A percentile compares a stretch with the other conserved stretches of the same genome.
phyloP scores from a whole-genome alignment of 2,113 vertebrate genomes.

The Oceanodroma tethys region DNA sequence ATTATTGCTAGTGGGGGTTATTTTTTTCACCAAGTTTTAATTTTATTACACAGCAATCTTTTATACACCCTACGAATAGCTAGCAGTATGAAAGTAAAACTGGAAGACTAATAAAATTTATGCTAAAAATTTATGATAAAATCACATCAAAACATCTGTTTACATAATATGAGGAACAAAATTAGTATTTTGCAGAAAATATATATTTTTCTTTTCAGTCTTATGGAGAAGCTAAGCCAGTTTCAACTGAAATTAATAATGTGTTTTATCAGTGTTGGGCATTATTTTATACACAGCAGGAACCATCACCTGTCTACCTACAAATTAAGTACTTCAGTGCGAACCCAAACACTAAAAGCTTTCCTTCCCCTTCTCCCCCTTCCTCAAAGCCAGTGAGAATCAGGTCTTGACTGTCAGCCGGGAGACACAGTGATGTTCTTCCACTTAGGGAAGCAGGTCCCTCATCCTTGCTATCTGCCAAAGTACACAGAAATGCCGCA shows the following conservation, averaged over 20 bases:
- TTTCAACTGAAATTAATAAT: conserved; percentile 8
- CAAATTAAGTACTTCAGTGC: background rate
- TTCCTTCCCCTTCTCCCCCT: background rate
- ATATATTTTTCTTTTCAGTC: background rate
- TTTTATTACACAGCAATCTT: background rate
- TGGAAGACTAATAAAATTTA: background rate
- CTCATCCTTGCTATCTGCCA: background rate
- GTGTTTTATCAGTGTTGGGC: background rate
- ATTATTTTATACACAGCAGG: background rate
- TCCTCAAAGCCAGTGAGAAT: background rate
- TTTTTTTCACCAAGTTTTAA: background rate
- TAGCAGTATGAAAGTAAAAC: background rate
- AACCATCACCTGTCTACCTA: background rate
- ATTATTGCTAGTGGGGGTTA: background rate
- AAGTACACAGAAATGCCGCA: background rate
- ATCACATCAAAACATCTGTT: background rate
- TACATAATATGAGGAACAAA: background rate
- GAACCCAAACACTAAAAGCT: background rate
- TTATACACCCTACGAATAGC: background rate
- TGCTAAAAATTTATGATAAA: background rate
- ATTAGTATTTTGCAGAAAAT: background rate
- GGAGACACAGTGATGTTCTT: background rate
- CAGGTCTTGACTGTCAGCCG: background rate
- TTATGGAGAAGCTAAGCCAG: background rate
- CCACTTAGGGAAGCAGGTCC: background rate